A percentile compares a stretch with the other conserved stretches of the same genome.
Evolutionary conservation across 2,888 invertebrate species (phyloP).

Genomic region (Caenorhabditis panamensis): DNA sequence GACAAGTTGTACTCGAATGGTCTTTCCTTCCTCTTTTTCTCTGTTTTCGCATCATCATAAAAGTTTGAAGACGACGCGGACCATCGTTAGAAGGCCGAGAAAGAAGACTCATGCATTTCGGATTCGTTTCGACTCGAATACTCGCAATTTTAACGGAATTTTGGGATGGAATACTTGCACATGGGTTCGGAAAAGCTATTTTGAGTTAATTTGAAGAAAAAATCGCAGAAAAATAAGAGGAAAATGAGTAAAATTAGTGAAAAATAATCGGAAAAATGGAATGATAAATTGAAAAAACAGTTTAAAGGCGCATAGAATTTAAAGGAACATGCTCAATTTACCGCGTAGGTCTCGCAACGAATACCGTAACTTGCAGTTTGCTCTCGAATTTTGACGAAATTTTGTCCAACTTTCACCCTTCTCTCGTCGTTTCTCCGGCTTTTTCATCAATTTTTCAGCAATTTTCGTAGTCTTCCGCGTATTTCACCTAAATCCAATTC

Average conservation of each 20-base stretch:
- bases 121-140: conserved; percentile 17
- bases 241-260: background rate
- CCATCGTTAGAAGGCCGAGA: conserved; percentile 16
- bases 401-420: conserved; percentile 3
- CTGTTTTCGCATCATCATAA: conserved; percentile 25
- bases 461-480: background rate
- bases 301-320: conserved; percentile 23
- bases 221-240: no score
- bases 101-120: conserved; percentile 42
- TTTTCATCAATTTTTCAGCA: background rate
- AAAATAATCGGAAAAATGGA: background rate
- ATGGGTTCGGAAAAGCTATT: conserved; percentile 18
- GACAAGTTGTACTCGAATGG: conserved; percentile 35
- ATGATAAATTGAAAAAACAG: background rate
- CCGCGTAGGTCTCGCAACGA: conserved; percentile 12
- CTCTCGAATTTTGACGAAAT: background rate
- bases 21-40: conserved; percentile 1
- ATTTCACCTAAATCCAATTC: conserved; percentile 1
- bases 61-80: conserved; percentile 37
- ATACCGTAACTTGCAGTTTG: no score
- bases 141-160: conserved; percentile 4
- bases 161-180: conserved; percentile 13
- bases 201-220: background rate
- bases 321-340: conserved; percentile 7
- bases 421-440: background rate